Evolutionary conservation across 2,888 invertebrate genomes (phyloP), one percentile per base, ranked within the genome.

Genomic region (Biston betularia): DNA sequence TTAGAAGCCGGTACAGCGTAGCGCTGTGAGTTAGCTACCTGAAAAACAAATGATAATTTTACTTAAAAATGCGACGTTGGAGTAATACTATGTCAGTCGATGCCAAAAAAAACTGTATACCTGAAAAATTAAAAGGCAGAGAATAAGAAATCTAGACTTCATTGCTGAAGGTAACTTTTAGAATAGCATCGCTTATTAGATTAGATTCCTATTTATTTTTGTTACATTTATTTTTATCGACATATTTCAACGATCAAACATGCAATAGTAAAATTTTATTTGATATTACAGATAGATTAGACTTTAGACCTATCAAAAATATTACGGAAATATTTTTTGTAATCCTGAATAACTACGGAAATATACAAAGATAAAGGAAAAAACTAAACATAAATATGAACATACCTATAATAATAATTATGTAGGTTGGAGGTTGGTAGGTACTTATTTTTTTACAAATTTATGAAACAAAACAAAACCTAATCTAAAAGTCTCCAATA

Each of bases 11-110:
- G 64, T 48, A 40, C 42, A 3, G 56, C 45, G 55, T 68, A 74
- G 59, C 63, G 70, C 35, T 74, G 74, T 9, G 69, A 52, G 44
- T 60, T 49, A 14, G 53, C 57, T 34, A 68, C 44, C 74, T 74
- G 70, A 57, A 68, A 74, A 64, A 50, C 48, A 56, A 57, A 46
- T 14, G 6, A 45, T 5, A 4, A 0, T 42, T 0, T n/a, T n/a
- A 6, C 8, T 45, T 0, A 45, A 14, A 24, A 24, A 24, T 3
- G 1, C 24, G 3, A 24, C 24, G 24, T 24, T 24, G 24, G 24
- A 44, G 12, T 12, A 34, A 38, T 8, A 54, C n/a, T 11, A 1
- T n/a, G 15, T 24, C 12, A 12, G 24, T 0, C 12, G 5, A n/a
- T 24, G 42, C 42, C 38, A 53, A 54, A 42, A 40, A 24, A 44